phyloP scores from a whole-genome alignment of 2,113 vertebrate species.

The Lethenteron camtschaticum region DNA sequence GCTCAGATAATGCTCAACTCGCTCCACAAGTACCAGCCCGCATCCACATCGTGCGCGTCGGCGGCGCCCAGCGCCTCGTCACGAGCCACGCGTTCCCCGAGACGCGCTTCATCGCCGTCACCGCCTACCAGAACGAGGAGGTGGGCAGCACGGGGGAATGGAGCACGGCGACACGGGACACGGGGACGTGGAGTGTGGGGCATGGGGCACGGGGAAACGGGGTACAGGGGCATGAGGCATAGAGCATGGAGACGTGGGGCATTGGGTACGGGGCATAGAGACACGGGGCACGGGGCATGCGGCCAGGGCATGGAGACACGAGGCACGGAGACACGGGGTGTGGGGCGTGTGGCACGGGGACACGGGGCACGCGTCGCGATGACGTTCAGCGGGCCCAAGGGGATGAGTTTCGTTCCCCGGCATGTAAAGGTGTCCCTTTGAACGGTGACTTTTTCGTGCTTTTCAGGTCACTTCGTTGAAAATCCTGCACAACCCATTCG shows the following conservation, averaged over 20 bases:
- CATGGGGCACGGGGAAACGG: no score
- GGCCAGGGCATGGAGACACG: no score
- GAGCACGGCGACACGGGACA: neutral
- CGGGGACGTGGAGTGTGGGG: neutral
- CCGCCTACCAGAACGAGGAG: slow-evolving; percentile 88
- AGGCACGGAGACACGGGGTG: no score
- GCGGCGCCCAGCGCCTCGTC: slow-evolving; percentile 57
- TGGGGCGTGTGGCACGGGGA: no score
- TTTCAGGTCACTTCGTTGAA: slow-evolving; percentile 86
- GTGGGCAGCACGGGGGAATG: slow-evolving; percentile 15
- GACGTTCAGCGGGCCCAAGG: no score
- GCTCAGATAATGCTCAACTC: slow-evolving; percentile 83
- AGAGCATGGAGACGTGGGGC: neutral
- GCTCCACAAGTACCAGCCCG: slow-evolving; percentile 87
- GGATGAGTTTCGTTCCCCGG: neutral
- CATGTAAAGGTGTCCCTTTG: neutral
- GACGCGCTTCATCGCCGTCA: slow-evolving; percentile 89
- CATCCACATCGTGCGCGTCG: slow-evolving; percentile 74
- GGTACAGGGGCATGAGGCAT: neutral
- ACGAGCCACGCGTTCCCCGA: slow-evolving; percentile 78
- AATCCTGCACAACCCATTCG: slow-evolving; percentile 96
- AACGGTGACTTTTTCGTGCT: slow-evolving; percentile 18
- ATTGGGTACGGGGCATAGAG: no score
- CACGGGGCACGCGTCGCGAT: no score
- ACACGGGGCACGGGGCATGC: no score